Conservation (phyloP, 2,797 vertebrate genomes). For the Falco cherrug region DNA sequence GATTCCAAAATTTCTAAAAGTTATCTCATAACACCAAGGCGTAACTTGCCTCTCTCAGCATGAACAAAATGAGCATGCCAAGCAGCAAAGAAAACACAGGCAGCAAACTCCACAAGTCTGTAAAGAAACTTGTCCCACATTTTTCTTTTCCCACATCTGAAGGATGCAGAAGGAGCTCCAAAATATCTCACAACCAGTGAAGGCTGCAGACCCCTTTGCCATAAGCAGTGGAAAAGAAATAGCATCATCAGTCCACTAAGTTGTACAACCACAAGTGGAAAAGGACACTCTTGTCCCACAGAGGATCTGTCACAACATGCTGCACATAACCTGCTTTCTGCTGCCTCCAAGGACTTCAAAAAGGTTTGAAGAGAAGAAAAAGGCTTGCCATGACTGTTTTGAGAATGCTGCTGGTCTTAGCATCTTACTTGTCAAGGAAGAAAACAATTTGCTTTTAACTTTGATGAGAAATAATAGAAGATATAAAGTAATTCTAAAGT, state of each 20-base stretch:
- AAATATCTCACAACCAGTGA: not conserved
- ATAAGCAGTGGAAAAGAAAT: not conserved
- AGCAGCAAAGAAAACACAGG: not conserved
- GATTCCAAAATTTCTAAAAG: not conserved
- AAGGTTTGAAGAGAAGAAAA: not conserved
- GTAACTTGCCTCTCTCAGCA: not conserved
- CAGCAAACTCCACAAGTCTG: not conserved
- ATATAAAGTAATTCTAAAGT: not conserved
- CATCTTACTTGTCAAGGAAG: not conserved
- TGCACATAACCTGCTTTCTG: not conserved
- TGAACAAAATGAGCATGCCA: not conserved
- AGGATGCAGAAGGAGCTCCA: not conserved
- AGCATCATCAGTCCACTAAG: not conserved
- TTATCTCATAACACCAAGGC: not conserved
- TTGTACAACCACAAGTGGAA: rapidly evolving
- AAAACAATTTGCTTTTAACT: not conserved
- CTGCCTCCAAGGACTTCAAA: not conserved
- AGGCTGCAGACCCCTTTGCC: not conserved
- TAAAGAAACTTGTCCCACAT: not conserved
- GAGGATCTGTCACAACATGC: not conserved
- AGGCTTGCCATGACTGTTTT: not conserved
- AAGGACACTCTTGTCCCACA: not conserved
- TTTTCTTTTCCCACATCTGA: not conserved
- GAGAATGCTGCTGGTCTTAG: not conserved
- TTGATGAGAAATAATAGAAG: not conserved